Conservation (phyloP, 1,140 invertebrate species). For the Conus betulinus region DNA sequence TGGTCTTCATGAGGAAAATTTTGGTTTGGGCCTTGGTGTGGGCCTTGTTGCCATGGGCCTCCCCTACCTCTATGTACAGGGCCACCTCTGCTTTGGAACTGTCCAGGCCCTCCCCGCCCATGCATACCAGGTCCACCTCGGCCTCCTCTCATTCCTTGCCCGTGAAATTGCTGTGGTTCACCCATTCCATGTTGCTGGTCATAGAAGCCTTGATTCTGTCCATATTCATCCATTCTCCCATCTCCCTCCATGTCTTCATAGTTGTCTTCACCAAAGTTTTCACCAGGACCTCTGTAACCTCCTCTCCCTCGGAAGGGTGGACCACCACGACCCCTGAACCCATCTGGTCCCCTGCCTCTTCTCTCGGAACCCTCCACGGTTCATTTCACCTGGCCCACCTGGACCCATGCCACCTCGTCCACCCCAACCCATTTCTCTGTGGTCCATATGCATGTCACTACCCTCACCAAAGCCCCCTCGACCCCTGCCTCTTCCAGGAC, state of each 20-base stretch:
- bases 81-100: conserved; percentile 26
- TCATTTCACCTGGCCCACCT: conserved; percentile 20
- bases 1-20: background rate
- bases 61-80: conserved; percentile 5
- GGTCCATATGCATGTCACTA: conserved; percentile 31
- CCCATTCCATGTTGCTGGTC: background rate
- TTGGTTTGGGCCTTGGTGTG: background rate
- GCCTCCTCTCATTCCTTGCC: background rate
- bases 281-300: background rate
- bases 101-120: conserved; percentile 21
- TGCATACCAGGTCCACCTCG: conserved; percentile 9
- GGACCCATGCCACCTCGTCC: background rate
- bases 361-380: conserved; percentile 9
- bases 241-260: background rate
- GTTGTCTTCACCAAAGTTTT: background rate
- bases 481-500: conserved; percentile 1
- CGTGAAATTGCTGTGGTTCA: background rate
- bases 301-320: conserved; percentile 12
- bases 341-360: conserved; percentile 29
- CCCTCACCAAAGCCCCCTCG: background rate
- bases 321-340: background rate
- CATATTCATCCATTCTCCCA: background rate
- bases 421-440: conserved; percentile 18
- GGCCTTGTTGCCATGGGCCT: background rate
- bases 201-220: background rate